Base-by-base conservation (phyloP, 2,113 vertebrate species). In the Callopanchax toddi region DNA sequence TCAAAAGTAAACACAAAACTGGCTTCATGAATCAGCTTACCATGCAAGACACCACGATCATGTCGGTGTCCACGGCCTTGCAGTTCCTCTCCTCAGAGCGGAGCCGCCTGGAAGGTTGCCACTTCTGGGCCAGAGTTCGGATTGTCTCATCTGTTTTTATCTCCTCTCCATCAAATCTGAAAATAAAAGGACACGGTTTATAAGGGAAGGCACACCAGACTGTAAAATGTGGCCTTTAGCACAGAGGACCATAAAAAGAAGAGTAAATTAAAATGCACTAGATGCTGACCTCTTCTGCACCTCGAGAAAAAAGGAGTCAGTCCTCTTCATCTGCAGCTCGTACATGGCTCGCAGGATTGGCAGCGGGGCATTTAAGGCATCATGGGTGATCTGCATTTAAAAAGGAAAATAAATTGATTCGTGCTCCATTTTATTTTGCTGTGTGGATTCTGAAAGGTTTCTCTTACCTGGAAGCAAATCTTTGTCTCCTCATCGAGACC, bases 401-500 rank as follows among this genome's bases (percentile, higher is more conserved):
- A 23, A 72, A 1, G 76, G 11, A 18, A 37, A 7, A 17, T 26
- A 5, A 1, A 42, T 1, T 45, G 1, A 56, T 21, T 18, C 20
- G 15, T 18, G 23, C 0, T 12, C 46, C 4, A 2, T 0, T 52
- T 2, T 1, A 26, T 53, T 45, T 52, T 40, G 1, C 2, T 51
- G 16, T 3, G 9, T 15, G 6, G 15, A 11, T 2, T 25, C 23
- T 11, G 0, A 49, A 6, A 8, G 7, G 20, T 11, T 20, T 29
- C 21, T 1, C 5, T 53, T n/a, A 98, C 97, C 96, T 98, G 92
- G 90, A 99, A 97, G 74, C 96, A 98, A 81, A 97, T 96, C 88
- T 95, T 96, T 43, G 97, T 98, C 83, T 96, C 95, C 86, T 98
- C 97, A 29, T 99, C 97, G 49, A 99, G 92, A 53, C 94, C 95